These are phyloP conservation scores for Tyto alba DNA, from an alignment of 2,113 vertebrate species.

Conservation along the genomic window DNA sequence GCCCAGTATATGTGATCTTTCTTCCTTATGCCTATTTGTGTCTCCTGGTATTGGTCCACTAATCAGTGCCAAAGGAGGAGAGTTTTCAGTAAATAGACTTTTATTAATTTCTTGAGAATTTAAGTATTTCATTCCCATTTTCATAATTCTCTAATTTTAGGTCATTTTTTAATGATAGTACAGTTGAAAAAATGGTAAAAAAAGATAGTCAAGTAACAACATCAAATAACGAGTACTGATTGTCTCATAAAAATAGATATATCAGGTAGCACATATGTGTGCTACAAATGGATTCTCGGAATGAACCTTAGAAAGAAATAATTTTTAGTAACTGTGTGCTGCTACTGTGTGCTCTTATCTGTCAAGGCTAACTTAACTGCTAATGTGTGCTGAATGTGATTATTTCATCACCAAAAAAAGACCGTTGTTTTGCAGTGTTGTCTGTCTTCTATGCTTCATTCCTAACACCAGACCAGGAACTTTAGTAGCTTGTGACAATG, in stretches of 20 bases:
- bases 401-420: background rate
- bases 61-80: background rate
- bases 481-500: background rate
- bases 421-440: background rate
- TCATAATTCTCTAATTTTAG: background rate
- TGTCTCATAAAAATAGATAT: background rate
- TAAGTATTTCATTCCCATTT: background rate
- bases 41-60: background rate
- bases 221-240: background rate
- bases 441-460: background rate
- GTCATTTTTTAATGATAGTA: background rate
- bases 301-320: background rate
- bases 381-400: background rate
- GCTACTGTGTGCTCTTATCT: background rate
- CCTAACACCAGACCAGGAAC: background rate
- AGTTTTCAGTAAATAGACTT: background rate
- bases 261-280: background rate
- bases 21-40: background rate
- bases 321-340: background rate
- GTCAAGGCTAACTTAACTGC: background rate
- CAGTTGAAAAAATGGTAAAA: background rate
- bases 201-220: background rate
- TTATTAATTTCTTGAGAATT: background rate
- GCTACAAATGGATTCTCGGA: background rate
- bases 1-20: background rate